Percentiles rank a stretch among this genome's conserved stretches.
phyloP scores from a whole-genome alignment of 2,888 invertebrate genomes.

The Brenthis daphne region DNA sequence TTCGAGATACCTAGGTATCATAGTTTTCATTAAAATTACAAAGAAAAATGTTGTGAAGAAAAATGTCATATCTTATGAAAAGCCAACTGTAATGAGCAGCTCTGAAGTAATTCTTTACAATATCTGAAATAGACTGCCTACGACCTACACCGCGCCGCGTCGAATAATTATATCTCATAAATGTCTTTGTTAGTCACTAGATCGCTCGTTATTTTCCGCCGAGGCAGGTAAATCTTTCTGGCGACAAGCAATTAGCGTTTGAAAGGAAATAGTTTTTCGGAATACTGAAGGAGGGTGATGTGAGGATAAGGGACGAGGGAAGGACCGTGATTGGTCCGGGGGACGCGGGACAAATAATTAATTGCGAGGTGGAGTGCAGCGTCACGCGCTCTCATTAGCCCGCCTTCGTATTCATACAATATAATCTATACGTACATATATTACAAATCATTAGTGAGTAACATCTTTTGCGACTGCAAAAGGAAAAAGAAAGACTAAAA shows the following conservation, averaged over 20 bases:
- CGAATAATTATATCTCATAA: conserved; percentile 16
- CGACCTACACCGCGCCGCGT: neutral
- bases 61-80: neutral
- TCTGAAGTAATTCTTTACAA: conserved; percentile 4
- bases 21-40: too few relatives aligned
- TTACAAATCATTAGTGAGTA: neutral
- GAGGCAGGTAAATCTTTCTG: conserved; percentile 28
- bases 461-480: neutral
- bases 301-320: conserved; percentile 32
- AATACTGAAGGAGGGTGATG: conserved; percentile 30
- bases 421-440: neutral
- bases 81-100: neutral
- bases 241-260: conserved; percentile 40
- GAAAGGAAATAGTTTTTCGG: conserved; percentile 38
- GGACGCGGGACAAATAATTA: conserved; percentile 43
- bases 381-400: conserved; percentile 42
- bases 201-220: conserved; percentile 28
- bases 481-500: too few relatives aligned
- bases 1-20: too few relatives aligned
- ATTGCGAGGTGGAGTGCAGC: conserved; percentile 42
- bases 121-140: conserved; percentile 3
- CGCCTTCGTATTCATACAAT: conserved; percentile 8
- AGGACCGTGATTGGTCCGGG: conserved; percentile 46
- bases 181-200: conserved; percentile 10
- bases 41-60: too few relatives aligned